Evolutionary conservation across 1,140 invertebrate species (phyloP).

Genomic region (Oncopodura yosiiana): DNA sequence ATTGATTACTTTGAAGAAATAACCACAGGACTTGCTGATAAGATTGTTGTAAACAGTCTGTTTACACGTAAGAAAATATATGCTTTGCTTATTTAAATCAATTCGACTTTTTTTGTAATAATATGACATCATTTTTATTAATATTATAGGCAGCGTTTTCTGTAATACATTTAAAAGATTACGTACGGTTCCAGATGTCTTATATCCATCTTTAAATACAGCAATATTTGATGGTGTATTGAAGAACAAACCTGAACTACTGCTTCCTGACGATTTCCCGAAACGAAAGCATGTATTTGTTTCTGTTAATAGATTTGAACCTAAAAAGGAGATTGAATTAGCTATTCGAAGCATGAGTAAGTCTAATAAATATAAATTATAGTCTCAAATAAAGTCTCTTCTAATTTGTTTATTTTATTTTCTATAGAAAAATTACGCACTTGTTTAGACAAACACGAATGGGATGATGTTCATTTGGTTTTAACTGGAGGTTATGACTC

Average conservation of each 20-base stretch:
- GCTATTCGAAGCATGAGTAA: slow-evolving; percentile 69
- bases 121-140: neutral
- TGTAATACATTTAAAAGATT: slow-evolving; percentile 69
- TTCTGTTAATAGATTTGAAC: slow-evolving; percentile 94
- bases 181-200: slow-evolving; percentile 57
- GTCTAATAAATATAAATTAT: slow-evolving; percentile 39
- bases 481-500: slow-evolving; percentile 95
- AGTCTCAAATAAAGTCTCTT: neutral
- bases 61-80: slow-evolving; percentile 62
- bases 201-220: slow-evolving; percentile 90
- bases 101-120: neutral
- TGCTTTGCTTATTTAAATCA: too few species aligned
- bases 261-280: too few species aligned
- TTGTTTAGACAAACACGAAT: slow-evolving; percentile 46
- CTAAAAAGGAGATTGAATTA: slow-evolving; percentile 86
- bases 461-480: slow-evolving; percentile 65
- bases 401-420: too few species aligned
- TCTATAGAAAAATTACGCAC: slow-evolving; percentile 31
- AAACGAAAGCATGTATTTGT: slow-evolving; percentile 60
- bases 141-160: slow-evolving; percentile 58
- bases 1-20: slow-evolving; percentile 86
- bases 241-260: slow-evolving; percentile 36
- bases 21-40: slow-evolving; percentile 74
- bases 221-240: slow-evolving; percentile 56
- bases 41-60: slow-evolving; percentile 87